phyloP scores from a whole-genome alignment of 2,797 vertebrate species.

The Pipistrellus kuhlii region DNA sequence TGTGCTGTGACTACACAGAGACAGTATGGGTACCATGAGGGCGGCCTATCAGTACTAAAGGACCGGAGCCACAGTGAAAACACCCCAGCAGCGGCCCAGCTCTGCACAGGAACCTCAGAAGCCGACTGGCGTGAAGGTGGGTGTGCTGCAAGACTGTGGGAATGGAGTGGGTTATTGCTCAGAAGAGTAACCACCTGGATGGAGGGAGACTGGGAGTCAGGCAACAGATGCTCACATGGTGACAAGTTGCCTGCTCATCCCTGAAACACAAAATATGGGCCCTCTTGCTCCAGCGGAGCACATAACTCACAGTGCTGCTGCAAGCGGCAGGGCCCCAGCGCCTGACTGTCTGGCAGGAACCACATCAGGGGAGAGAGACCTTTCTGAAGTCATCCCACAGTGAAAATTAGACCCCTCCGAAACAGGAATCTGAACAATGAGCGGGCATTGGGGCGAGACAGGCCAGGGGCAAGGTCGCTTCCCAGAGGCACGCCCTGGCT shows the following conservation, averaged over 20 bases:
- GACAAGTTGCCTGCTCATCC: background rate
- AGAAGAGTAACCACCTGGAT: background rate
- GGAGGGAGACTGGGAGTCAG: background rate
- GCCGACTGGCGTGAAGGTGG: background rate
- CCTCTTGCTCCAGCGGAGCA: background rate
- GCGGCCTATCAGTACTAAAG: fast-evolving
- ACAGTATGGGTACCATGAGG: background rate
- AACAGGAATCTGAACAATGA: background rate
- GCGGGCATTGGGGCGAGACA: background rate
- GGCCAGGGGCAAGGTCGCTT: background rate
- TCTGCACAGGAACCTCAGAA: background rate
- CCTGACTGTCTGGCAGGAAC: background rate
- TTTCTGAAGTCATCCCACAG: background rate
- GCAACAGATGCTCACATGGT: background rate
- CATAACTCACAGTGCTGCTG: background rate
- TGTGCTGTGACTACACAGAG: fast-evolving
- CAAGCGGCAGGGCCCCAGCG: background rate
- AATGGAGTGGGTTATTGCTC: too few relatives aligned
- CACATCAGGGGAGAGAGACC: background rate
- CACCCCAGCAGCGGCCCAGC: fast-evolving
- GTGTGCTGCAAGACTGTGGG: fast-evolving
- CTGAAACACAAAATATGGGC: background rate
- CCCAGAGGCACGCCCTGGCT: background rate
- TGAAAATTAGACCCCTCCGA: constrained; percentile 14
- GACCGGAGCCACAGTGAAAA: background rate